Base-by-base conservation (phyloP, 2,797 vertebrate species). In the Takifugu rubripes region DNA sequence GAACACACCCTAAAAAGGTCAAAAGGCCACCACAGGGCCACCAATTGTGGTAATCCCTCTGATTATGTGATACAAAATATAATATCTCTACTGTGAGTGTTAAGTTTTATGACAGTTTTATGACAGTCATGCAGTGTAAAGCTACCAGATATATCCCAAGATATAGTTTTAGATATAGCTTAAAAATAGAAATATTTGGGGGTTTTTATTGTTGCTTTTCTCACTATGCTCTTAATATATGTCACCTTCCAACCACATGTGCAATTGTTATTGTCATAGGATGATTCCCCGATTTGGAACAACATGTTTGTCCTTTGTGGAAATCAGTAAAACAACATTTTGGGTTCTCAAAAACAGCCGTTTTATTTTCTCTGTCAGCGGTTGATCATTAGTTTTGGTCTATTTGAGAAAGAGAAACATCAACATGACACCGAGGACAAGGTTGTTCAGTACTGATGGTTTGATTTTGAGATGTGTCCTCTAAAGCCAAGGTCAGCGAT, bases 401-500 rank as follows among this genome's bases (percentile, higher is more conserved):
- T 61, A 57, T 44, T 11, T 26, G 52, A 56, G 17, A 59, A 43
- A 64, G 29, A 16, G 53, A 70, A 80, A 68, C 61, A 78, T 66
- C 56, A 70, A 75, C 78, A 78, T 53, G 54, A 36, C 49, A n/a
- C 47, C 65, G 51, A 79, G 84, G 81, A 68, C 64, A 61, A 43
- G 2, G 6, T 61, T 65, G 54, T 52, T 55, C 25, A 16, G 24
- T 45, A 53, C 49, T 54, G 10, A 59, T 47, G 51, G 47, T 47
- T 48, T 8, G n/a, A 54, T 52, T 16, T 53, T 7, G 17, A 51
- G 43, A 3, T 56, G 45, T 59, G 73, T 52, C 59, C 26, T 79
- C 58, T 70, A 79, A 74, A 81, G 72, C 76, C 76, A 80, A 55
- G 83, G 78, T 76, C 79, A 80, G 36, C 61, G 67, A 72, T 29